These are phyloP conservation scores for Platycercus adscitus DNA, from an alignment of 2,113 vertebrate species.

Conservation along the genomic window DNA sequence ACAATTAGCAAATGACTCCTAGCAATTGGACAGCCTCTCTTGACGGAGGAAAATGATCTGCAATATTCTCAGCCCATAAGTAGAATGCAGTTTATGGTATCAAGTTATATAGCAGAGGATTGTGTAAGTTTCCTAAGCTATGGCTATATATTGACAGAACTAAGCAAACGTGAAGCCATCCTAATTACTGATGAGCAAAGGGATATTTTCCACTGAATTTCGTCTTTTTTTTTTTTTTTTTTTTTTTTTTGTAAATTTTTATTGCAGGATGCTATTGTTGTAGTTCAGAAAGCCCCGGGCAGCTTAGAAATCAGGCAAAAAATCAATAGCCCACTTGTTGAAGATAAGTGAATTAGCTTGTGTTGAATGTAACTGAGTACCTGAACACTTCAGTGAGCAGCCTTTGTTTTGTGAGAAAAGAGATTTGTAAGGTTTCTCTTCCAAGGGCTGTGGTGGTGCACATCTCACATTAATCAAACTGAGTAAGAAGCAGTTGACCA, in stretches of 20 bases:
- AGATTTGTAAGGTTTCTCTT: slow-evolving; percentile 66
- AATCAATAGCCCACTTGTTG: slow-evolving; percentile 86
- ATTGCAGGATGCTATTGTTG: slow-evolving; percentile 68
- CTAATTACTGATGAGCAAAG: slow-evolving; percentile 54
- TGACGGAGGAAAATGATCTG: neutral
- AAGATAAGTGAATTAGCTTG: slow-evolving; percentile 81
- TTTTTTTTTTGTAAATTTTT: neutral
- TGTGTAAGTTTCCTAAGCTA: neutral
- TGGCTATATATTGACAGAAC: neutral
- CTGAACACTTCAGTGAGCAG: slow-evolving; percentile 77
- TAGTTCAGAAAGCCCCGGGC: slow-evolving; percentile 75
- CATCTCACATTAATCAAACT: slow-evolving; percentile 49
- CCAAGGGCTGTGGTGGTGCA: neutral
- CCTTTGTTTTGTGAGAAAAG: slow-evolving; percentile 68
- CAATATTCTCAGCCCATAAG: neutral
- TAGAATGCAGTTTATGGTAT: neutral
- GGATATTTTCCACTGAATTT: slow-evolving; percentile 46
- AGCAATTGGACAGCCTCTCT: neutral
- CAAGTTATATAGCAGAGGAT: neutral
- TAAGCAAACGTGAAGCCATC: slow-evolving; percentile 36
- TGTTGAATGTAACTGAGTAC: slow-evolving; percentile 79
- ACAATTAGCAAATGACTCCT: neutral
- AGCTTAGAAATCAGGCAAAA: slow-evolving; percentile 79
- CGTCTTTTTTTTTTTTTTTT: neutral
- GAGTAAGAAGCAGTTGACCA: slow-evolving; percentile 15